Evolutionary conservation across 2,888 invertebrate genomes (phyloP).

Genomic region (Clostera curtula): DNA sequence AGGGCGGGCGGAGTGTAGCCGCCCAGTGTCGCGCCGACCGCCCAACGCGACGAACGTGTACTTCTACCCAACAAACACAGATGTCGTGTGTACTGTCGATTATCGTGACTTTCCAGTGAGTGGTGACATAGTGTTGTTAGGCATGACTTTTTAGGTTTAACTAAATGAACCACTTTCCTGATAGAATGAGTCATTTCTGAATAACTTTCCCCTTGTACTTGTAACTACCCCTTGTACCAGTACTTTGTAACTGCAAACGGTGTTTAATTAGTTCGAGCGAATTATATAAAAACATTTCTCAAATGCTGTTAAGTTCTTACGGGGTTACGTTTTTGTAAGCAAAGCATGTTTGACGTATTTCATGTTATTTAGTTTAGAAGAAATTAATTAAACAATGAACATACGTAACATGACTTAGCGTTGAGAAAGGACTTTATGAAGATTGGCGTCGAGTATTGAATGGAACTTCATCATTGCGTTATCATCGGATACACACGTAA

Average conservation of each 20-base stretch:
- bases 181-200: constrained; percentile 1
- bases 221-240: background rate
- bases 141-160: constrained; percentile 5
- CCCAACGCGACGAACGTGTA: constrained; percentile 46
- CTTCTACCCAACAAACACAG: constrained; percentile 18
- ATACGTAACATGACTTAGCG: too few relatives aligned
- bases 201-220: constrained; percentile 2
- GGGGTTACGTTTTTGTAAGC: background rate
- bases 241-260: constrained; percentile 3
- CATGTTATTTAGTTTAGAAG: too few relatives aligned
- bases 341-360: too few relatives aligned
- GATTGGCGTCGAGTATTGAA: too few relatives aligned
- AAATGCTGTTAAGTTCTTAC: background rate
- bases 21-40: constrained; percentile 63
- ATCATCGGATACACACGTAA: too few relatives aligned
- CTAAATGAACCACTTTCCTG: constrained; percentile 3
- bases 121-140: constrained; percentile 15
- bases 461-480: too few relatives aligned
- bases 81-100: constrained; percentile 37
- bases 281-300: constrained; percentile 1
- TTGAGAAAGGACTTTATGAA: too few relatives aligned
- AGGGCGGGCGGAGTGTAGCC: constrained; percentile 48
- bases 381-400: too few relatives aligned
- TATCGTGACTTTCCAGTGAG: constrained; percentile 29
- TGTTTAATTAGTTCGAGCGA: background rate